A percentile compares a stretch with the other conserved stretches of the same genome.
phyloP scores from a whole-genome alignment of 2,113 vertebrate species.

The Bungarus multicinctus region DNA sequence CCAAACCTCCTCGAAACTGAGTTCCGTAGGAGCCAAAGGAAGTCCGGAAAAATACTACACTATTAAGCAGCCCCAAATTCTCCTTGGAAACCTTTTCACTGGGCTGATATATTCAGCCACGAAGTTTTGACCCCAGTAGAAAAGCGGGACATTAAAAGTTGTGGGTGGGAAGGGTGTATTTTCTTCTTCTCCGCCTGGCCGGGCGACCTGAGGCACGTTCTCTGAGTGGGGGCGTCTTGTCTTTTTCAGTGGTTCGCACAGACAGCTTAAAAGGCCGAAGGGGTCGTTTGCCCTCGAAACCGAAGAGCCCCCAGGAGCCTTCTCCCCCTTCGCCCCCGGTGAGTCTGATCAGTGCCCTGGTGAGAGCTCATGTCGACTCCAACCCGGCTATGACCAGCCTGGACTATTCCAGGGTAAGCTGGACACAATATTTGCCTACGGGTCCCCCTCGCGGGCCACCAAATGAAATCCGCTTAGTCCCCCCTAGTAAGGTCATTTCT shows the following conservation, averaged over 20 bases:
- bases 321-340: constrained; percentile 95
- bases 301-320: constrained; percentile 97
- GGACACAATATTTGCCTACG: constrained; percentile 43
- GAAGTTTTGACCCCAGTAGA: neutral
- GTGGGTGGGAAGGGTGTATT: neutral
- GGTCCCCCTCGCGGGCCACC: neutral
- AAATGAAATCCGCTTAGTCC: neutral
- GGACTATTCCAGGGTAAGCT: constrained; percentile 97
- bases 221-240: neutral
- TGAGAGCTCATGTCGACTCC: constrained; percentile 97
- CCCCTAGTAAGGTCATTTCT: neutral
- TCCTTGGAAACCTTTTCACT: neutral
- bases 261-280: constrained; percentile 96
- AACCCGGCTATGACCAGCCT: constrained; percentile 97
- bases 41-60: neutral
- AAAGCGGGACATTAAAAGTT: neutral
- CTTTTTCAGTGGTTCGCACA: constrained; percentile 89
- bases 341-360: constrained; percentile 96
- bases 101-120: neutral
- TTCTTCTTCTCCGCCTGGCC: neutral
- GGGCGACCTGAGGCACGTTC: neutral
- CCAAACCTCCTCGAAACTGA: neutral
- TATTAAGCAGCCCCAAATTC: neutral
- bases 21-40: neutral
- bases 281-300: constrained; percentile 96